Evolutionary conservation across 2,888 invertebrate genomes (phyloP).

Genomic region (Tholera decimalis): DNA sequence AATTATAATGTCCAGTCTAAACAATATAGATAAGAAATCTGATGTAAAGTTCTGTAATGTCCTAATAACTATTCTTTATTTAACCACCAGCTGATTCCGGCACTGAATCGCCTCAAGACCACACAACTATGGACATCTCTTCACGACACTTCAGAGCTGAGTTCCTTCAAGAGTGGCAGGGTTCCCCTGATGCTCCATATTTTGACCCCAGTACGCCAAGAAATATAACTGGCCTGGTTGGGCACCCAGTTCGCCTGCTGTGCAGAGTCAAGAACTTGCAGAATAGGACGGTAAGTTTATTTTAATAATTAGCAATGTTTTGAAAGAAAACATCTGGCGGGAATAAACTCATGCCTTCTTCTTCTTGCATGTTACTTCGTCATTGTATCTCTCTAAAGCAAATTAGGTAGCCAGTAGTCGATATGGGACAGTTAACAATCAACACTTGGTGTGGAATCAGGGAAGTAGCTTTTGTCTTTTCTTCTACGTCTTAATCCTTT

Average conservation of each 20-base stretch:
- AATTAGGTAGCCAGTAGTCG: too few relatives aligned
- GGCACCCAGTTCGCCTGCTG: constrained; percentile 95
- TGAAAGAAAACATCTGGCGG: not conserved
- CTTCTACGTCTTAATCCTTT: too few relatives aligned
- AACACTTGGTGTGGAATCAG: too few relatives aligned
- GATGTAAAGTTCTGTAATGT: not conserved
- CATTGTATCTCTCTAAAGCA: too few relatives aligned
- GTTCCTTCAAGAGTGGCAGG: constrained; percentile 86
- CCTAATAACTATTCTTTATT: not conserved
- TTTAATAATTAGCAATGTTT: not conserved
- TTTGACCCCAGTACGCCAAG: constrained; percentile 95
- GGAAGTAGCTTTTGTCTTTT: too few relatives aligned
- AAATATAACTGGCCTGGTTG: constrained; percentile 96
- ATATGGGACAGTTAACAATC: too few relatives aligned
- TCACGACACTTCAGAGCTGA: constrained; percentile 86
- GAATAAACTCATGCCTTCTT: too few relatives aligned
- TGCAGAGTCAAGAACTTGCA: constrained; percentile 97
- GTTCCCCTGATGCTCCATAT: constrained; percentile 92
- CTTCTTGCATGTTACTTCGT: too few relatives aligned
- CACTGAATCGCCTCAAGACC: constrained; percentile 91
- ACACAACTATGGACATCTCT: constrained; percentile 85
- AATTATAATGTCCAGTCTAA: too few relatives aligned
- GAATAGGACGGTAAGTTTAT: constrained; percentile 95
- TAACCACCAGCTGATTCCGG: constrained; percentile 88
- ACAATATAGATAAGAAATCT: too few relatives aligned